phyloP scores from a whole-genome alignment of 2,797 vertebrate species.

The Epinephelus awoara region DNA sequence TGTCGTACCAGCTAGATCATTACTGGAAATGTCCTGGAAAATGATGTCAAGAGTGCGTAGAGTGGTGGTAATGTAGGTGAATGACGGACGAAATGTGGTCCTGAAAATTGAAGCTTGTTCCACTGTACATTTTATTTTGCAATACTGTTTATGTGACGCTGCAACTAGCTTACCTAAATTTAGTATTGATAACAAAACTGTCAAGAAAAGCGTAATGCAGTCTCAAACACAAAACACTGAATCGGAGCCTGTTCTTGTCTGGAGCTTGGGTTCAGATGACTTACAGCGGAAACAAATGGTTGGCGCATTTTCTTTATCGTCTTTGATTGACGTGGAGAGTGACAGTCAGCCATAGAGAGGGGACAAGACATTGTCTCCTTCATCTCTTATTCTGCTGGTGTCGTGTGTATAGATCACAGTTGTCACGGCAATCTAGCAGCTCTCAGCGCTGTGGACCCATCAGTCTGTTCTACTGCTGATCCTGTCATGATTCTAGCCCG shows the following conservation, averaged over 20 bases:
- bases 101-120: background rate
- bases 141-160: background rate
- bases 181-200: background rate
- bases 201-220: background rate
- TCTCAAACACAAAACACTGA: constrained; percentile 21
- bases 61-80: constrained; percentile 2
- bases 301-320: constrained; percentile 55
- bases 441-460: constrained; percentile 82
- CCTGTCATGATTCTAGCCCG: constrained; percentile 80
- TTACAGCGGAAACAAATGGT: constrained; percentile 35
- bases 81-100: background rate
- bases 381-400: constrained; percentile 78
- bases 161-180: constrained; percentile 2
- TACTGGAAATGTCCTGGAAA: no score
- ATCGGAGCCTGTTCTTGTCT: constrained; percentile 29
- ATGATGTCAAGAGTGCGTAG: no score
- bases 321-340: constrained; percentile 69
- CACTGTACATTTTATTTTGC: background rate
- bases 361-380: constrained; percentile 75
- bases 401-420: constrained; percentile 80
- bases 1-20: no score
- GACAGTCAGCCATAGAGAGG: constrained; percentile 72
- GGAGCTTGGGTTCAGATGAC: constrained; percentile 17
- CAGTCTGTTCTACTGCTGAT: constrained; percentile 85
- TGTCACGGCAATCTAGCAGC: constrained; percentile 83